phyloP scores from a whole-genome alignment of 2,113 vertebrate species.

The Callocephalon fimbriatum region DNA sequence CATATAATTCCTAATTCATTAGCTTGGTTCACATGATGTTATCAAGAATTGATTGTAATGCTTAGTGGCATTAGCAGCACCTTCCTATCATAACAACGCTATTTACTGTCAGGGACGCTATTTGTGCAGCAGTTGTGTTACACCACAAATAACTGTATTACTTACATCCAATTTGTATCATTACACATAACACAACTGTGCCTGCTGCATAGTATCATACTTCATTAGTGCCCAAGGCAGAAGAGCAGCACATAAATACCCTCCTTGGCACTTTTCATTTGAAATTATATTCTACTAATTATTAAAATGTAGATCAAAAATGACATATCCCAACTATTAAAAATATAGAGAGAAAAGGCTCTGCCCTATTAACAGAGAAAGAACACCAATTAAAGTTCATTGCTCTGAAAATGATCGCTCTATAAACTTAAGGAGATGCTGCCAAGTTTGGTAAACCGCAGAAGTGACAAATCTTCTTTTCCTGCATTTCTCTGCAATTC shows the following conservation, averaged over 20 bases:
- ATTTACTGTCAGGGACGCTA: slow-evolving; percentile 71
- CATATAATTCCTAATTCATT: slow-evolving; percentile 70
- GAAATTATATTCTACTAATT: slow-evolving; percentile 52
- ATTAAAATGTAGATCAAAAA: slow-evolving; percentile 40
- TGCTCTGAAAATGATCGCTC: neutral
- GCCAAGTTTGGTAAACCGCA: neutral
- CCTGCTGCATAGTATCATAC: slow-evolving; percentile 27
- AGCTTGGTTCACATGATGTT: slow-evolving; percentile 57
- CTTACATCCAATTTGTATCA: slow-evolving; percentile 53
- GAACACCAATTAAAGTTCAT: neutral
- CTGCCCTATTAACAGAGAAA: neutral
- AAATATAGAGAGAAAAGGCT: neutral
- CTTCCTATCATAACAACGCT: slow-evolving; percentile 57
- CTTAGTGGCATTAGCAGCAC: slow-evolving; percentile 60
- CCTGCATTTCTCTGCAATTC: neutral
- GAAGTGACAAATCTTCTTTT: neutral
- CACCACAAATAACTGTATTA: slow-evolving; percentile 47
- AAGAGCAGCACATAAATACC: slow-evolving; percentile 56
- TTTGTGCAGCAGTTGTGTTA: slow-evolving; percentile 59
- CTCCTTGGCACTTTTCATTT: slow-evolving; percentile 57
- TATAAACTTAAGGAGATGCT: neutral
- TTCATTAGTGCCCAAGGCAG: slow-evolving; percentile 42
- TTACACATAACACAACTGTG: slow-evolving; percentile 26
- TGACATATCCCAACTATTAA: neutral
- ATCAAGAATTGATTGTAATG: slow-evolving; percentile 69